Evolutionary conservation across 92 coral and sea anemone species (phyloP).

Genomic region (Palythoa grandis): DNA sequence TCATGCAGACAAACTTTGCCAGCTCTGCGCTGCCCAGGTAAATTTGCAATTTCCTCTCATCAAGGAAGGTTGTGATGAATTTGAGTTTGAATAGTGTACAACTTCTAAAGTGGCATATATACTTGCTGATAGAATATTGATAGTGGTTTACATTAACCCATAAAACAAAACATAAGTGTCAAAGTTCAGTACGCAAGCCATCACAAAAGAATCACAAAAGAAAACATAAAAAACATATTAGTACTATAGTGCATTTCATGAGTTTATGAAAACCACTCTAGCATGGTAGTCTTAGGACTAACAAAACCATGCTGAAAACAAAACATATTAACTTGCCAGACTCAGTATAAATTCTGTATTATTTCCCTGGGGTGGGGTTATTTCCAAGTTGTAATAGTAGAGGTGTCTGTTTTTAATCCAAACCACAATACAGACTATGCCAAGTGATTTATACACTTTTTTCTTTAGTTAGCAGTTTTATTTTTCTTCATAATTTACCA

Average conservation of each 20-base stretch:
- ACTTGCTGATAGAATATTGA: slow-evolving; percentile 17
- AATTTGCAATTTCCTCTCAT: slow-evolving; percentile 53
- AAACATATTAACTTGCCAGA: neutral
- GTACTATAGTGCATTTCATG: neutral
- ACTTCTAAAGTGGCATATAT: neutral
- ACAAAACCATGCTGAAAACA: neutral
- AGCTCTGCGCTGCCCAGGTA: slow-evolving; percentile 63
- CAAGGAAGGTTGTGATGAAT: slow-evolving; percentile 52
- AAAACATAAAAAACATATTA: neutral
- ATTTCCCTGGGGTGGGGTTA: slow-evolving; percentile 2
- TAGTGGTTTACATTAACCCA: neutral
- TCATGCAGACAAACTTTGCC: slow-evolving; percentile 52
- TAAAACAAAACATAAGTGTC: neutral
- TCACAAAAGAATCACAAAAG: slow-evolving; percentile 2
- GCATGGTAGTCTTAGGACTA: neutral
- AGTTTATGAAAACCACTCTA: slow-evolving; percentile 2
- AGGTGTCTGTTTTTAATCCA: slow-evolving; percentile 1
- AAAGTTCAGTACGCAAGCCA: neutral
- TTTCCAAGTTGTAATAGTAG: neutral
- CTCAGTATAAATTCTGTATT: neutral
- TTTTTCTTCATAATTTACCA: neutral
- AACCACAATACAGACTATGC: neutral
- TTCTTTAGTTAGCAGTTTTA: neutral
- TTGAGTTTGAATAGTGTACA: slow-evolving; percentile 38
- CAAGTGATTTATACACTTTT: neutral